These are phyloP conservation scores for Rotaria macrura DNA, from an alignment of 2,888 invertebrate genomes.

Conservation along the genomic window DNA sequence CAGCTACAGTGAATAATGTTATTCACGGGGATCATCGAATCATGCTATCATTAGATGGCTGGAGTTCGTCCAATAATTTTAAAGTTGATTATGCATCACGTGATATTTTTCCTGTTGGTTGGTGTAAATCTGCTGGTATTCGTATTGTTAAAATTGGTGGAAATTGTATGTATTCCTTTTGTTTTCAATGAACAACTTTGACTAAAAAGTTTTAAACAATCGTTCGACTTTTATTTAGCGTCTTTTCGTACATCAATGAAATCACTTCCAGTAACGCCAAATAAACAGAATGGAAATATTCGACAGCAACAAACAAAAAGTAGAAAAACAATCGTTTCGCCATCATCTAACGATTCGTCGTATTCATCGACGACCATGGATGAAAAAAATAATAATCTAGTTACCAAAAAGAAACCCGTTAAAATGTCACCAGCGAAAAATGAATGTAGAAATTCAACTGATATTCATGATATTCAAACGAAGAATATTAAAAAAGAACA, in stretches of 20 bases:
- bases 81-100: slow-evolving; percentile 85
- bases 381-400: not conserved
- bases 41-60: slow-evolving; percentile 61
- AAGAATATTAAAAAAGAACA: not conserved
- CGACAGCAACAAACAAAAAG: not conserved
- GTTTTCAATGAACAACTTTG: too few relatives aligned
- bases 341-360: not conserved
- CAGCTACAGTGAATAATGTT: slow-evolving; percentile 64
- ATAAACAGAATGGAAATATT: not conserved
- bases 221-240: not conserved
- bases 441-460: not conserved
- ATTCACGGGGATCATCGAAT: not conserved
- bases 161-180: slow-evolving; percentile 32
- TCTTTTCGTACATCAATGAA: not conserved
- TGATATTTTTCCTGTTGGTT: slow-evolving; percentile 89
- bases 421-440: not conserved
- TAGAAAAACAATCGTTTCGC: not conserved
- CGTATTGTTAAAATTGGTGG: slow-evolving; percentile 79
- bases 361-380: not conserved
- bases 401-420: not conserved
- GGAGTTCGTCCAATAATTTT: slow-evolving; percentile 93
- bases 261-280: not conserved
- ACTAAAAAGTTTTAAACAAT: too few relatives aligned
- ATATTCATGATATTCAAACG: not conserved
- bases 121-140: slow-evolving; percentile 84